Evolutionary conservation across 1,140 invertebrate genomes (phyloP).

Genomic region (Contarinia nasturtii): DNA sequence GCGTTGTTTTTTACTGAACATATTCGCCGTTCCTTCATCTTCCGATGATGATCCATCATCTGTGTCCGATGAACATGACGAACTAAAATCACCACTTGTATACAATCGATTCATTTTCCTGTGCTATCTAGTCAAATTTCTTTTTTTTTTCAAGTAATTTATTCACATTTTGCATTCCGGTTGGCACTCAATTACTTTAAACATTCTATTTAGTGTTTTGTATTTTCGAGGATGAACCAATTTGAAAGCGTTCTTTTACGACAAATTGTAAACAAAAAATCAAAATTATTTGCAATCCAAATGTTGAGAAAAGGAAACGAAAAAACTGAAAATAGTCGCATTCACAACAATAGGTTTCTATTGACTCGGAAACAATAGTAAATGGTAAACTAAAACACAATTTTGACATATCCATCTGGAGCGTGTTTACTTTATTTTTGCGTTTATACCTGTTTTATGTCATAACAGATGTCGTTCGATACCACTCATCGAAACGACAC

Average conservation of each 20-base stretch:
- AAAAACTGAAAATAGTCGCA: slow-evolving; percentile 6
- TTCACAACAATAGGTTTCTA: slow-evolving; percentile 7
- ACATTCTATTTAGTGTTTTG: background rate
- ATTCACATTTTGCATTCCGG: background rate
- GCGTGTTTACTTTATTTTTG: too few species aligned
- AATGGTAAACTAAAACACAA: slow-evolving; percentile 7
- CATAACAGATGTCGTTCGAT: too few species aligned
- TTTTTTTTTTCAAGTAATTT: background rate
- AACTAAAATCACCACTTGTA: slow-evolving; percentile 23
- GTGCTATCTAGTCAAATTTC: slow-evolving; percentile 16
- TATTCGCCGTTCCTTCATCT: background rate
- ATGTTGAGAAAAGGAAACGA: too few species aligned
- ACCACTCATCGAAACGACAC: too few species aligned
- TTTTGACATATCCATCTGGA: background rate
- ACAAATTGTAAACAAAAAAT: too few species aligned
- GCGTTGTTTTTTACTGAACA: background rate
- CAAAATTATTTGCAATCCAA: background rate
- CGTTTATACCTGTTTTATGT: too few species aligned
- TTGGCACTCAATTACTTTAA: background rate
- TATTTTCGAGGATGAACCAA: too few species aligned
- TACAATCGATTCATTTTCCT: slow-evolving; percentile 26
- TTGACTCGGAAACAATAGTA: too few species aligned
- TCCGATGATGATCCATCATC: background rate
- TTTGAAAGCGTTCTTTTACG: too few species aligned
- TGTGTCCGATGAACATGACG: background rate